Evolutionary conservation across 92 coral and sea anemone species (phyloP), one percentile per base, ranked within the genome.

Genomic region (Porites rus): DNA sequence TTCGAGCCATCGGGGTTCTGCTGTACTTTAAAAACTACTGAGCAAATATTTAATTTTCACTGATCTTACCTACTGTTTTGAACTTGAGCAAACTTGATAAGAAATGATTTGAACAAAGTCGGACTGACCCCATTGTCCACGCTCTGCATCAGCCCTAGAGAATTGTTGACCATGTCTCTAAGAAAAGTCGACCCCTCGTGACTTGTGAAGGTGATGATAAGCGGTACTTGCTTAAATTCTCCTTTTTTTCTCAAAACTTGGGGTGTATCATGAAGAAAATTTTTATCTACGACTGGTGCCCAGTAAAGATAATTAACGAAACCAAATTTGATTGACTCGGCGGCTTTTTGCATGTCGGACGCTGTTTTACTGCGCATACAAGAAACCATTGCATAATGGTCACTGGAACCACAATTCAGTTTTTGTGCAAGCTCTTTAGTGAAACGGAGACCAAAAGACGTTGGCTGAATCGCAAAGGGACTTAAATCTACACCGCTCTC

Each of bases 401-500:
- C 66, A 16, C 76, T 73, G 12, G 54, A 65, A 16, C 76, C 19
- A 63, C 93, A 91, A 19, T 53, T 25, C 7, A 91, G 61, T 13
- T 78, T 82, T 69, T 82, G 9, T 17, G 82, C 91, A 24, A 91
- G 86, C 24, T 76, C 69, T 65, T 77, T 91, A 8, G 92, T 54
- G 24, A 28, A 82, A 18, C 72, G 58, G 4, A 87, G 51, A 13
- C 84, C 92, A 14, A 20, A 75, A 0, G 81, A 63, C 22, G 63
- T 38, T 5, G 84, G 62, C 21, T 89, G 86, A 38, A 50, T 64
- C 7, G 93, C 90, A 46, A 81, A 87, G 19, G 93, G 67, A 3
- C 88, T 79, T 38, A 87, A 65, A 71, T 91, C 93, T 1, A 87
- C 91, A 0, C 93, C 93, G 73, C 93, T 91, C 31, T 86, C 81